Base-by-base conservation (phyloP, 2,888 invertebrate species). In the Zhuqinia jingwanae region DNA sequence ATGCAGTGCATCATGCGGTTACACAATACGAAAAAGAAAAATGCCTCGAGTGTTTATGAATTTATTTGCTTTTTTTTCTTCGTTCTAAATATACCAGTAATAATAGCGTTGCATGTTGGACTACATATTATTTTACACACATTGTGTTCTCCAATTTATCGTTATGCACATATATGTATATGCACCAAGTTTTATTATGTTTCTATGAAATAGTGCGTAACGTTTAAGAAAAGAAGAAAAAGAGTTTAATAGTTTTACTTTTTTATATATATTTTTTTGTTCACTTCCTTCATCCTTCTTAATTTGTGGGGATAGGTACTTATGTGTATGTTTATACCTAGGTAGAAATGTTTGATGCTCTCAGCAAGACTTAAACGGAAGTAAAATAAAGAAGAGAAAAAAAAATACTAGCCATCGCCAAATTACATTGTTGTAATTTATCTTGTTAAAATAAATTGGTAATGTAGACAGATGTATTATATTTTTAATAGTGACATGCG, bases 191-290 rank as follows among this genome's bases (percentile, higher is more conserved):
- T 36, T 36, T 36, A 36, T 36, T 36, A 8, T 36, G 8, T 17
- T 36, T 36, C 36, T 65, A 65, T 65, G 65, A 65, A 65, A 65
- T 65, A 42, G 65, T 65, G 65, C 65, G 42, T 65, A 65, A 65
- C 65, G 42, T 17, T 0, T 63, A n/a, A 65, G 1, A n/a, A 27
- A n/a, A 27, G 60, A 36, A 65, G 36, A 63, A 63, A 30, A 63
- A 63, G n/a, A 13, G 2, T n/a, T 58, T 30, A 17, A 42, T n/a
- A 65, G 58, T 58, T 58, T 58, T 36, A 65, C 65, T 65, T 36
- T 65, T 65, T n/a, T n/a, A n/a, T n/a, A n/a, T n/a, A 11, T 11
- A 27, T 65, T 65, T 65, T 65, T 65, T 58, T 58, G 3, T 10
- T 36, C 36, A 65, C 65, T 65, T 65, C 65, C 65, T 30, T 20